A percentile compares a stretch with the other conserved stretches of the same genome.
Conservation (phyloP, 2,113 vertebrate genomes). For the Chionis minor region DNA sequence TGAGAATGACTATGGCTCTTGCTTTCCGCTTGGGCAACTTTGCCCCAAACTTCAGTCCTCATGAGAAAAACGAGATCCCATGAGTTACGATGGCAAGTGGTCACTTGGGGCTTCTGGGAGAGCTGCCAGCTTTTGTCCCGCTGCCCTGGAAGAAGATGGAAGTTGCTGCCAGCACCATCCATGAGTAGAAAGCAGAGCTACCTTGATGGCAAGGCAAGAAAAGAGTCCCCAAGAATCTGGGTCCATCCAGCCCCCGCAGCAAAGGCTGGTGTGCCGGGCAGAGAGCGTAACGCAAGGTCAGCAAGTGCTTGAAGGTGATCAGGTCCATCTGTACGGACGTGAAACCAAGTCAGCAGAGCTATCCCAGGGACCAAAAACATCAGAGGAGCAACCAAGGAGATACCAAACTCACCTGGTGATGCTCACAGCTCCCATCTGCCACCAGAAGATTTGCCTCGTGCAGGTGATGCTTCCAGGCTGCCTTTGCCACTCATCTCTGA, state of each 20-base stretch:
- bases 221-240: not conserved
- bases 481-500: not conserved
- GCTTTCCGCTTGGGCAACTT: not conserved
- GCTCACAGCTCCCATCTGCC: not conserved
- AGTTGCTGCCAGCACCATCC: not conserved
- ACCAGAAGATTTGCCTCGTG: accelerated
- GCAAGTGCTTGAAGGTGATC: not conserved
- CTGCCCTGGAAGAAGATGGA: not conserved
- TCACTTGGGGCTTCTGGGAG: not conserved
- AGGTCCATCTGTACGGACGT: not conserved
- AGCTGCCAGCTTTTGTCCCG: not conserved
- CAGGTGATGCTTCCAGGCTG: not conserved
- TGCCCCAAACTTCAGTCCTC: not conserved
- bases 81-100: accelerated
- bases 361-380: not conserved
- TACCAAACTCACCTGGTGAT: not conserved
- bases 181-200: not conserved
- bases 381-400: not conserved
- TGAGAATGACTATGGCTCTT: not conserved
- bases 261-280: not conserved
- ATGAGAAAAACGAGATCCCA: not conserved
- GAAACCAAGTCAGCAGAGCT: not conserved
- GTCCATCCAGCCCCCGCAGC: accelerated
- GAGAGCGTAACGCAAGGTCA: accelerated
- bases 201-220: not conserved